Conservation (phyloP, 1,140 invertebrate species). For the Arion vulgaris region DNA sequence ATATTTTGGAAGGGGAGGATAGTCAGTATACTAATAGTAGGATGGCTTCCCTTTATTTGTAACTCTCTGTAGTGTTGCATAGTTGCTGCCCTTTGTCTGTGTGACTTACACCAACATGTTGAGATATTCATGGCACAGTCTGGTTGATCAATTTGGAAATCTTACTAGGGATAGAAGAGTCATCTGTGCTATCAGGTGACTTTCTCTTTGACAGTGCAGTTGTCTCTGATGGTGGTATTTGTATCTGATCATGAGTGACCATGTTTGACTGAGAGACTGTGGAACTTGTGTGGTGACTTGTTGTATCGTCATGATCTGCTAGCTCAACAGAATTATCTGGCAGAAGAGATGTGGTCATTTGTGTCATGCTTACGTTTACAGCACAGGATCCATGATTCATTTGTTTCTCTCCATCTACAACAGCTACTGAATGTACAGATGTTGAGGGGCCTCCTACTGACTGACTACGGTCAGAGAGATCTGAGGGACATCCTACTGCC, state of each 20-base stretch:
- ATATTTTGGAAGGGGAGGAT: no score
- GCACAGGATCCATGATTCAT: not conserved
- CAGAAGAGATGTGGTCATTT: not conserved
- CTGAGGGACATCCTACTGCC: not conserved
- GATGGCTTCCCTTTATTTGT: not conserved
- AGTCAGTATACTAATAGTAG: no score
- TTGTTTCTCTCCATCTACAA: not conserved
- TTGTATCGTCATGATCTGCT: not conserved
- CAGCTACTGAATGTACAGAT: not conserved
- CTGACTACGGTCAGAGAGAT: not conserved
- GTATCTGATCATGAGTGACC: not conserved
- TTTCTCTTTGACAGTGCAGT: not conserved
- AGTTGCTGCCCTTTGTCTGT: conserved; percentile 4
- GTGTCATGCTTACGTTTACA: not conserved
- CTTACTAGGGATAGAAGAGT: not conserved
- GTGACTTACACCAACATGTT: not conserved
- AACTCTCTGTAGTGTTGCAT: not conserved
- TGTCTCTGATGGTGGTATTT: not conserved
- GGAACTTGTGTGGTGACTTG: not conserved
- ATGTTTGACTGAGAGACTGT: not conserved
- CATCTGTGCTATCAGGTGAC: not conserved
- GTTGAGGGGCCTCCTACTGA: no score
- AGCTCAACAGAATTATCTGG: not conserved
- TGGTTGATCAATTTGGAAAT: not conserved
- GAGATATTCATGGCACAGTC: not conserved